phyloP scores from a whole-genome alignment of 2,888 invertebrate species.

The Eucriotettix oculatus region DNA sequence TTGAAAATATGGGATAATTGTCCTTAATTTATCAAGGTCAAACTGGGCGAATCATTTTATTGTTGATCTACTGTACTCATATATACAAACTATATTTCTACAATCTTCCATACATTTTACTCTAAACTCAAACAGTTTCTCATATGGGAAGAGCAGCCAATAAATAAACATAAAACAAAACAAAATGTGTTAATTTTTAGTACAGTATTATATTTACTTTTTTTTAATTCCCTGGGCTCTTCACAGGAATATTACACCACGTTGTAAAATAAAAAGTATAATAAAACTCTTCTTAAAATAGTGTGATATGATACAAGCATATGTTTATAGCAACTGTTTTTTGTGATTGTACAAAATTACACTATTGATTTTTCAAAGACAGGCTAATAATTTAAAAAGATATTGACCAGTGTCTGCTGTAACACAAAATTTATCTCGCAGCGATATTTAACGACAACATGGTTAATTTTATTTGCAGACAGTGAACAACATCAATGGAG shows the following conservation, averaged over 20 bases:
- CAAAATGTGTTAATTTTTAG: not conserved
- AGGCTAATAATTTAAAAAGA: not conserved
- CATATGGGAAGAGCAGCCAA: constrained; percentile 3
- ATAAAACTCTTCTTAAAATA: constrained; percentile 8
- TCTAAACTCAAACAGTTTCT: constrained; percentile 10
- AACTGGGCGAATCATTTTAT: constrained; percentile 9
- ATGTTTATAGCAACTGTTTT: constrained; percentile 1
- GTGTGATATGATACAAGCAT: constrained; percentile 7
- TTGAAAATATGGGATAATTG: not conserved
- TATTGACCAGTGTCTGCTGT: no score
- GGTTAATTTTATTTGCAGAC: not conserved
- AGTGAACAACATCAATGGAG: not conserved
- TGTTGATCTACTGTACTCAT: constrained; percentile 9
- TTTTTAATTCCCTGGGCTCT: constrained; percentile 4
- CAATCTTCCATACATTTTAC: constrained; percentile 13
- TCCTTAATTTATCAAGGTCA: not conserved
- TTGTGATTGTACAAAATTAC: not conserved
- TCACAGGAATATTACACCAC: constrained; percentile 5
- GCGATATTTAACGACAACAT: no score
- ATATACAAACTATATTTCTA: constrained; percentile 16
- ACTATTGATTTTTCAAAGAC: not conserved
- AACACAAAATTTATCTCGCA: no score
- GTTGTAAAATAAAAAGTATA: not conserved
- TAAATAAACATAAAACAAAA: constrained; percentile 2
- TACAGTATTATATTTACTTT: constrained; percentile 5